Conservation (phyloP, 2,797 vertebrate species). For the Acomys russatus region DNA sequence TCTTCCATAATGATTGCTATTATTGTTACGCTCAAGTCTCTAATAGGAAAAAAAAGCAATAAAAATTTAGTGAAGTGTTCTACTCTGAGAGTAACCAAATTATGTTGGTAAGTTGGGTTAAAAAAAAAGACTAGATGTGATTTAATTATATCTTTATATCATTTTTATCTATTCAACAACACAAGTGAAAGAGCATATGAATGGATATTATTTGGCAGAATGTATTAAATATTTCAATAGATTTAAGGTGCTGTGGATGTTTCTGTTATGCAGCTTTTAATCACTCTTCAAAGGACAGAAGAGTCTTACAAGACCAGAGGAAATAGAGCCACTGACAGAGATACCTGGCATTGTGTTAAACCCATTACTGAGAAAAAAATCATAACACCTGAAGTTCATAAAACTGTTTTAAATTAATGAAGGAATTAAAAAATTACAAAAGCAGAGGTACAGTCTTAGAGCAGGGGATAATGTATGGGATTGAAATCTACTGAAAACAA, state of each 20-base stretch:
- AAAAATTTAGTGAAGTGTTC: conserved; percentile 1
- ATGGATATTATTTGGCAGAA: background rate
- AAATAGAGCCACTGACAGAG: background rate
- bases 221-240: conserved; percentile 44
- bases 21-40: background rate
- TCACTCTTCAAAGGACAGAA: background rate
- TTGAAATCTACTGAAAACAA: background rate
- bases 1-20: background rate
- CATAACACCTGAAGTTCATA: background rate
- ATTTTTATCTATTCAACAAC: conserved; percentile 18
- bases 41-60: background rate
- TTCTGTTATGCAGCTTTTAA: conserved; percentile 48
- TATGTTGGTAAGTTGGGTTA: conserved; percentile 30
- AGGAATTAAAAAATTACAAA: too few species aligned
- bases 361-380: background rate
- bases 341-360: background rate
- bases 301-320: background rate
- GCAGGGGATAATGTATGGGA: background rate
- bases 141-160: background rate
- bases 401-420: background rate
- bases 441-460: background rate
- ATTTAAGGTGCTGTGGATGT: background rate
- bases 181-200: background rate
- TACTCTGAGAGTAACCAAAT: conserved; percentile 34
- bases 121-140: conserved; percentile 25